Evolutionary conservation across 2,888 invertebrate species (phyloP).

Genomic region (Frankliniella fusca): DNA sequence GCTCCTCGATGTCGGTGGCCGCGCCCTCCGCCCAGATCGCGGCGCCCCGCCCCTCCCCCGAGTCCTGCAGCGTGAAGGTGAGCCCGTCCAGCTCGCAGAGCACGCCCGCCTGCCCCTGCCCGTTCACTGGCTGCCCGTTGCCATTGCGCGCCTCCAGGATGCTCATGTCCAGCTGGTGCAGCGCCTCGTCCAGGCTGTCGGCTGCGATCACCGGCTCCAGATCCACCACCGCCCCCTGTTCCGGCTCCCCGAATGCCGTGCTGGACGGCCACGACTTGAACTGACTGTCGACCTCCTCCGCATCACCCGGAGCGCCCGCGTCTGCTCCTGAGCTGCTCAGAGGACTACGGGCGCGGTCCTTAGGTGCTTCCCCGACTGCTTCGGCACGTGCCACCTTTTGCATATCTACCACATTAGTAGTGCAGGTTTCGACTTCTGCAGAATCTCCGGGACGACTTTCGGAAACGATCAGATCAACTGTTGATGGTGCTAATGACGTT

Average conservation of each 20-base stretch:
- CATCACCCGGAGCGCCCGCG: neutral
- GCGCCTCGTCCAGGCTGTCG: neutral
- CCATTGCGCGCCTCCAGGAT: neutral
- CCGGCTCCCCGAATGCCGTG: neutral
- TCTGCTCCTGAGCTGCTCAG: too few relatives aligned
- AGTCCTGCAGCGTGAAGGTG: neutral
- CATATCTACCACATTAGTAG: too few relatives aligned
- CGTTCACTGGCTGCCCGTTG: neutral
- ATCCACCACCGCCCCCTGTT: neutral
- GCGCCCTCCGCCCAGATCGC: neutral
- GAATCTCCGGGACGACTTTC: too few relatives aligned
- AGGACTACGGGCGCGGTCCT: too few relatives aligned
- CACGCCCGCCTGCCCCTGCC: neutral
- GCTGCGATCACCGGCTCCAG: slow-evolving; percentile 4
- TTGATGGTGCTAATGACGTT: too few relatives aligned
- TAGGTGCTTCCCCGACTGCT: too few relatives aligned
- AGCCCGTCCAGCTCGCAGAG: neutral
- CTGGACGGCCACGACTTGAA: neutral
- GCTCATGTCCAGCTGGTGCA: neutral
- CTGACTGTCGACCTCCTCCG: neutral
- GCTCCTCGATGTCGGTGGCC: neutral
- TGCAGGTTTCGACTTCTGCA: too few relatives aligned
- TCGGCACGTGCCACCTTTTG: too few relatives aligned
- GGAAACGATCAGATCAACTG: too few relatives aligned
- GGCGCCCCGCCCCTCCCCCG: neutral